Percentiles rank a stretch among this genome's conserved stretches.
These are phyloP conservation scores for Scrobipalpa costella DNA, from an alignment of 2,888 invertebrate genomes.

Conservation along the genomic window DNA sequence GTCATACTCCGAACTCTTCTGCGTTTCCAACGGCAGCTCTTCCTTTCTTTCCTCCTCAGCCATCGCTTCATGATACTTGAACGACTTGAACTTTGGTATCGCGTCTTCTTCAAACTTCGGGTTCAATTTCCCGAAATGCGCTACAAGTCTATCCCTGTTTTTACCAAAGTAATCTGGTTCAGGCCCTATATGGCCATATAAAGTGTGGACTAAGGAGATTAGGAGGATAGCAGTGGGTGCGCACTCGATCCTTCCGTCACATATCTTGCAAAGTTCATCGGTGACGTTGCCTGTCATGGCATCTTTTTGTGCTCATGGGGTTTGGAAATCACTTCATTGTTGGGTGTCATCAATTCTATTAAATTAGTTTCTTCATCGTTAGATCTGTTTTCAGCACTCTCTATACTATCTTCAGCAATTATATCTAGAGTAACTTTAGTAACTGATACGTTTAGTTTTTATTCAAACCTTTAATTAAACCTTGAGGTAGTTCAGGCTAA, in stretches of 20 bases:
- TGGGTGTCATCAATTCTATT: neutral
- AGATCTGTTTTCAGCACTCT: neutral
- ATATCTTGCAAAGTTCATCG: slow-evolving; percentile 69
- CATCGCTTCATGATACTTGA: slow-evolving; percentile 34
- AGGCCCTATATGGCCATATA: slow-evolving; percentile 66
- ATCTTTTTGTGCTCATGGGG: slow-evolving; percentile 46
- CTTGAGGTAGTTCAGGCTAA: too few species aligned
- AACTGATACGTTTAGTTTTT: too few species aligned
- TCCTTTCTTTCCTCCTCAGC: neutral
- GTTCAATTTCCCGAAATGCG: slow-evolving; percentile 23
- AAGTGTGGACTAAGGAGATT: slow-evolving; percentile 67
- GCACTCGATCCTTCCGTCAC: slow-evolving; percentile 73
- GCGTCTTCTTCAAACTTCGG: slow-evolving; percentile 27
- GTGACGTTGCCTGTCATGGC: slow-evolving; percentile 69
- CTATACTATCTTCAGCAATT: too few species aligned
- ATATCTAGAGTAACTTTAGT: too few species aligned
- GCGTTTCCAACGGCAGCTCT: slow-evolving; percentile 3
- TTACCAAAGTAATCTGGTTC: slow-evolving; percentile 66
- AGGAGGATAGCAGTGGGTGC: slow-evolving; percentile 73
- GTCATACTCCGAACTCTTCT: slow-evolving; percentile 53
- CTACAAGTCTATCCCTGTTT: slow-evolving; percentile 38
- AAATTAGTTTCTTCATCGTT: neutral
- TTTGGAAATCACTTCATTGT: slow-evolving; percentile 30
- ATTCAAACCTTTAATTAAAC: too few species aligned
- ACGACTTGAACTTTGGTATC: slow-evolving; percentile 36